Conservation (phyloP, 2,797 vertebrate species). For the Chelon labrosus region DNA sequence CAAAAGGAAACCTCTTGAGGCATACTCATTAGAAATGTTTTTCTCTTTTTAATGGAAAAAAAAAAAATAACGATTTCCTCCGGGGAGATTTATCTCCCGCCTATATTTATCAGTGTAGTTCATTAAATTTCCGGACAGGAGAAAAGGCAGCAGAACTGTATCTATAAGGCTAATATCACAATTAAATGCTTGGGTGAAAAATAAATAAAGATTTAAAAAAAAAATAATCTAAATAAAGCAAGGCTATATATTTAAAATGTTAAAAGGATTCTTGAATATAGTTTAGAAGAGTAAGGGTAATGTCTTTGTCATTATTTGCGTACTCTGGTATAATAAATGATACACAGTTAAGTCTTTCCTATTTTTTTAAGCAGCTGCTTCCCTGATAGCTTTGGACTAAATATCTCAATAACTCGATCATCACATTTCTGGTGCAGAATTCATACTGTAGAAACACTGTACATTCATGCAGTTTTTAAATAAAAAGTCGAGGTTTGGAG, state of each 20-base stretch:
- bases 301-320: slow-evolving; percentile 54
- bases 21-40: slow-evolving; percentile 17
- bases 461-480: slow-evolving; percentile 77
- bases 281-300: slow-evolving; percentile 64
- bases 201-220: slow-evolving; percentile 79
- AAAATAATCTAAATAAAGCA: slow-evolving; percentile 54
- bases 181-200: slow-evolving; percentile 70
- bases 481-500: slow-evolving; percentile 41
- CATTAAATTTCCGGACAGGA: slow-evolving; percentile 32
- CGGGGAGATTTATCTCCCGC: slow-evolving; percentile 17
- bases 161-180: slow-evolving; percentile 62
- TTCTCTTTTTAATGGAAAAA: slow-evolving; percentile 21
- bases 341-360: slow-evolving; percentile 59
- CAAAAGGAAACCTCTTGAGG: slow-evolving; percentile 20
- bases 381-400: slow-evolving; percentile 79
- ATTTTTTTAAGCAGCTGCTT: slow-evolving; percentile 66
- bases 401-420: slow-evolving; percentile 69
- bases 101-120: slow-evolving; percentile 41
- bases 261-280: slow-evolving; percentile 69
- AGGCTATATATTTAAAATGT: slow-evolving; percentile 62
- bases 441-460: slow-evolving; percentile 74
- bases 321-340: slow-evolving; percentile 59
- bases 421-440: slow-evolving; percentile 74
- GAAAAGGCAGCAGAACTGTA: slow-evolving; percentile 62
- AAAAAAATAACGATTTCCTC: background rate